Base-by-base conservation (phyloP, 1,140 invertebrate species). In the Zaprionus vittiger region DNA sequence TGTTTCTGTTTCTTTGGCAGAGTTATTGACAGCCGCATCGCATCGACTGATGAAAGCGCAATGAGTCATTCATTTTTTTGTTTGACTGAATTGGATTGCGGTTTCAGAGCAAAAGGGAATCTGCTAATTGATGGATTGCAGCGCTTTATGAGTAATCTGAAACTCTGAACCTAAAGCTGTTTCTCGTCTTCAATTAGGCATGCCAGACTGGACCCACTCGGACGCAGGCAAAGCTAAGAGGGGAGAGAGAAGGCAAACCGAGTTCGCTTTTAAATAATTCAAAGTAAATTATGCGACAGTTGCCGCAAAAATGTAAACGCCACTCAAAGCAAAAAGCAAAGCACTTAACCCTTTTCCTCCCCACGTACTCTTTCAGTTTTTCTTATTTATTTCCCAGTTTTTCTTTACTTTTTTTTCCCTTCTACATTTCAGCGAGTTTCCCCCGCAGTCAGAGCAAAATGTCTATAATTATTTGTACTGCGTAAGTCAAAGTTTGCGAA, bases 261-360 rank as follows among this genome's bases (percentile, higher is more conserved):
- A n/a, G 34, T 28, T 49, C 79, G 71, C 76, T 89, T 52, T 52
- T 89, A 81, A 89, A 89, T 89, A 90, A 89, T 89, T 90, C 85
- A 89, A 89, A 89, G 85, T 79, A 84, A 89, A 85, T 89, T 89
- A 90, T 89, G 85, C 85, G 85, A 90, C 85, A 89, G 81, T 89
- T 71, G 62, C 81, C 84, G 44, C 85, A 89, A 89, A 87, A 81
- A 69, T 68, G 73, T 73, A 69, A 77, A 79, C 70, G 70, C 73
- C 75, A 79, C 78, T 89, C 71, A 79, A 73, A 72, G 84, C 31
- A 59, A 37, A 77, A 72, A 68, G 83, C 77, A 85, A 76, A 87
- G 81, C 85, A 89, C 85, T 90, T 90, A 89, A 89, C 85, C 85
- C 84, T 90, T 89, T 89, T 85, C 74, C 57, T 44, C 26, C n/a